phyloP scores from a whole-genome alignment of 2,113 vertebrate species.

The Percopsis transmontana region DNA sequence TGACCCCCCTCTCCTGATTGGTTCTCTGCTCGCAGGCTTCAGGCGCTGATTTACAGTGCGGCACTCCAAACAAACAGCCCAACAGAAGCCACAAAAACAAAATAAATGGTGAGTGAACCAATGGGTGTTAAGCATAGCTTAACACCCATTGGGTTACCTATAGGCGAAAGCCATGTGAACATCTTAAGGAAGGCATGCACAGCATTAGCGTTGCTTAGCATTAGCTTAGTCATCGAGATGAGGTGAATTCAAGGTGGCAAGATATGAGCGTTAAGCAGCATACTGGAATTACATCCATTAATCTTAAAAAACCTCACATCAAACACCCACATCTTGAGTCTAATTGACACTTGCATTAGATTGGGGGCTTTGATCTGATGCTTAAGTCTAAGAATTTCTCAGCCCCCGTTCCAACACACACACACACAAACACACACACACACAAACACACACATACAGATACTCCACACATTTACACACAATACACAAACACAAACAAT shows the following conservation, averaged over 20 bases:
- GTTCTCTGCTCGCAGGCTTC: too few relatives aligned
- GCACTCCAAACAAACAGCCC: too few relatives aligned
- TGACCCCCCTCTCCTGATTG: too few relatives aligned
- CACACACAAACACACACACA: background rate
- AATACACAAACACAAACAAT: background rate
- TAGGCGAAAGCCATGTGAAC: too few relatives aligned
- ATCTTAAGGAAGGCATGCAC: too few relatives aligned
- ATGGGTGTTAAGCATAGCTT: too few relatives aligned
- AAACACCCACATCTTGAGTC: constrained; percentile 35
- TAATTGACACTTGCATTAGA: constrained; percentile 51
- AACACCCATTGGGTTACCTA: too few relatives aligned
- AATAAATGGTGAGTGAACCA: too few relatives aligned
- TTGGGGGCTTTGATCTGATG: constrained; percentile 32
- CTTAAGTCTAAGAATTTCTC: constrained; percentile 32
- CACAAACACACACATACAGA: background rate
- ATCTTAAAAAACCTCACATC: constrained; percentile 13
- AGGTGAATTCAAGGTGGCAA: constrained; percentile 14
- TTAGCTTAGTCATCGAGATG: too few relatives aligned
- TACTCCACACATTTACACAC: background rate
- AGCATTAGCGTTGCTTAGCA: too few relatives aligned
- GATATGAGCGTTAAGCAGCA: constrained; percentile 19
- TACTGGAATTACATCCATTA: constrained; percentile 27
- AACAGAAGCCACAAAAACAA: too few relatives aligned
- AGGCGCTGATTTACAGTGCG: too few relatives aligned
- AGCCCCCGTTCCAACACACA: background rate